Evolutionary conservation across 2,888 invertebrate species (phyloP).

Genomic region (Tenodera sinensis): DNA sequence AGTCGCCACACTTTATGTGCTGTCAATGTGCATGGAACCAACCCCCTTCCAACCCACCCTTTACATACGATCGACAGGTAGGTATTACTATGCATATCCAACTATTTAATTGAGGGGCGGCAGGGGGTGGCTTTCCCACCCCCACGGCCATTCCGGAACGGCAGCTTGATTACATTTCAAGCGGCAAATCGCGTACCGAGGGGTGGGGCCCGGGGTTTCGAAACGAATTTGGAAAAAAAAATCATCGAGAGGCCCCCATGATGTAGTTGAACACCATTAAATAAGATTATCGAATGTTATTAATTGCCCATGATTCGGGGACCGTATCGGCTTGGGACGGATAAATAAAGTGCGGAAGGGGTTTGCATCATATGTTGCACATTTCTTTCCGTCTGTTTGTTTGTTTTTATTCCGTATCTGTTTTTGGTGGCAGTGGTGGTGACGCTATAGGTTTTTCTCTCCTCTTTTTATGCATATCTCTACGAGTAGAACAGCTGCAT

Average conservation of each 20-base stretch:
- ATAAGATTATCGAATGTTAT: constrained; percentile 31
- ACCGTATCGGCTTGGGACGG: constrained; percentile 21
- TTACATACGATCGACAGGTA: constrained; percentile 26
- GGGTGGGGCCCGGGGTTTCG: constrained; percentile 21
- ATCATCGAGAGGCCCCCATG: constrained; percentile 18
- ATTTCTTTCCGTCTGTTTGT: not conserved
- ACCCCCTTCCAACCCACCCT: not conserved
- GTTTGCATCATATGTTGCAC: not conserved
- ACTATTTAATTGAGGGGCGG: constrained; percentile 27
- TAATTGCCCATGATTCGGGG: constrained; percentile 27
- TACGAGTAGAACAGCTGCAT: not conserved
- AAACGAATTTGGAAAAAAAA: constrained; percentile 14
- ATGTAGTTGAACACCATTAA: constrained; percentile 27
- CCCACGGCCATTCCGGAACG: not conserved
- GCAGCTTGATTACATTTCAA: constrained; percentile 25
- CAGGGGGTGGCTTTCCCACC: not conserved
- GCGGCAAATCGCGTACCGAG: constrained; percentile 19
- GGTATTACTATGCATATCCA: constrained; percentile 28
- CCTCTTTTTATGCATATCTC: not conserved
- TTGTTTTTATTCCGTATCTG: not conserved
- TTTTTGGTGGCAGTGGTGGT: not conserved
- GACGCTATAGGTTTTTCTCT: not conserved
- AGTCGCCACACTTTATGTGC: constrained; percentile 25
- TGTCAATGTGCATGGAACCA: constrained; percentile 22
- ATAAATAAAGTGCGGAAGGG: constrained; percentile 23